Conservation (phyloP, 2,888 invertebrate species). For the Aphrophora alni region DNA sequence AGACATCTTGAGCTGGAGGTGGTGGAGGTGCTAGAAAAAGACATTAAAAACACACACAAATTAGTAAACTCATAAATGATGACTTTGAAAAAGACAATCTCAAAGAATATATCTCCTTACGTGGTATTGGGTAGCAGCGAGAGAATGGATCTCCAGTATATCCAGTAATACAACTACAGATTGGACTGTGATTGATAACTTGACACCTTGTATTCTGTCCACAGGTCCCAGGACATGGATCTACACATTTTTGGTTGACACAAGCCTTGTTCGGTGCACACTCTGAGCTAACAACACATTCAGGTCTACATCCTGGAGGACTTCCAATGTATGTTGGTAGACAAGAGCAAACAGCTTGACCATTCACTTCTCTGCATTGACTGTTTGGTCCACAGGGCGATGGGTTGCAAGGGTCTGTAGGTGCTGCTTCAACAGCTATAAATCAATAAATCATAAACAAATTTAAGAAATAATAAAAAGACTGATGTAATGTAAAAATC, state of each 20-base stretch:
- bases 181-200: slow-evolving; percentile 76
- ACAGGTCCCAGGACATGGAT: slow-evolving; percentile 76
- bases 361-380: slow-evolving; percentile 64
- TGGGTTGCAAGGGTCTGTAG: slow-evolving; percentile 62
- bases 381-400: too few relatives aligned
- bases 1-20: slow-evolving; percentile 20
- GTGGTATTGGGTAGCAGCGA: slow-evolving; percentile 58
- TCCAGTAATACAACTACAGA: slow-evolving; percentile 70
- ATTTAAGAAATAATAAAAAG: too few relatives aligned
- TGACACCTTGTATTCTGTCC: slow-evolving; percentile 72
- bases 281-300: slow-evolving; percentile 72
- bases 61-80: too few relatives aligned
- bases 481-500: too few relatives aligned
- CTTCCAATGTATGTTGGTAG: slow-evolving; percentile 70
- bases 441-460: too few relatives aligned
- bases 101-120: too few relatives aligned
- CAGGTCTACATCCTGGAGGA: slow-evolving; percentile 72
- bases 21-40: slow-evolving; percentile 42
- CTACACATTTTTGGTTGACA: slow-evolving; percentile 71
- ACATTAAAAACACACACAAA: neutral
- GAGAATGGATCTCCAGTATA: slow-evolving; percentile 61
- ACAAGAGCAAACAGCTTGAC: slow-evolving; percentile 73
- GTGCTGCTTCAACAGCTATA: too few relatives aligned
- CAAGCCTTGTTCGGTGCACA: slow-evolving; percentile 69
- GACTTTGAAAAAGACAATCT: too few relatives aligned